Evolutionary conservation across 2,888 invertebrate species (phyloP).

Genomic region (Pharmacophagus antenor): DNA sequence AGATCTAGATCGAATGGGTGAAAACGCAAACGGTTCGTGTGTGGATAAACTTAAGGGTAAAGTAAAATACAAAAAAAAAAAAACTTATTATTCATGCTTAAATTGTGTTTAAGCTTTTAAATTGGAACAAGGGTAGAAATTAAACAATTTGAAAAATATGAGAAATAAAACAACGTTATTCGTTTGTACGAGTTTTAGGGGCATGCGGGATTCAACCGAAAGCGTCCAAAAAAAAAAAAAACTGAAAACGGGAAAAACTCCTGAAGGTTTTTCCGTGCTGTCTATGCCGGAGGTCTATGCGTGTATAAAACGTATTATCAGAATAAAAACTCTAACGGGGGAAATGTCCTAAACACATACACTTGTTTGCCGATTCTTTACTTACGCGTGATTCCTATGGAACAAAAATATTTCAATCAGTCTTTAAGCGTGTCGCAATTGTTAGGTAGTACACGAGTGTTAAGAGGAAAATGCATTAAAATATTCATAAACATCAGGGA

Average conservation of each 20-base stretch:
- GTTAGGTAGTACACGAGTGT: too few relatives aligned
- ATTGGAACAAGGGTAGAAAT: background rate
- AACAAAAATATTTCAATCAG: conserved; percentile 73
- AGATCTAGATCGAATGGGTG: conserved; percentile 5
- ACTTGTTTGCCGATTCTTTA: conserved; percentile 52
- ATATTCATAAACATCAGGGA: too few relatives aligned
- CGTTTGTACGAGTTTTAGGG: conserved; percentile 33
- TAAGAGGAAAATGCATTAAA: too few relatives aligned
- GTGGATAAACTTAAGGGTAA: conserved; percentile 6
- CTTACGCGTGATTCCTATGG: conserved; percentile 82
- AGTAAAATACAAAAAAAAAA: background rate
- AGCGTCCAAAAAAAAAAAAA: conserved; percentile 41
- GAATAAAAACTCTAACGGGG: conserved; percentile 56
- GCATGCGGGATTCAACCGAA: conserved; percentile 60
- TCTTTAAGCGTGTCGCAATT: conserved; percentile 45
- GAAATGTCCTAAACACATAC: conserved; percentile 64
- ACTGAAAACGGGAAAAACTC: conserved; percentile 13
- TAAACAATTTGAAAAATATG: conserved; percentile 10
- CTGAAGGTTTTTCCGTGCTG: conserved; percentile 29
- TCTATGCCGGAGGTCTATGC: conserved; percentile 26
- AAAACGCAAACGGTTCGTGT: background rate
- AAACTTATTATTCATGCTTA: conserved; percentile 20
- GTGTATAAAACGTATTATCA: conserved; percentile 40
- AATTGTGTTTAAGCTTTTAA: background rate
- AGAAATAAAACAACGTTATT: conserved; percentile 22